These are phyloP conservation scores for Pelecanus crispus DNA, from an alignment of 2,113 vertebrate genomes.

Conservation along the genomic window DNA sequence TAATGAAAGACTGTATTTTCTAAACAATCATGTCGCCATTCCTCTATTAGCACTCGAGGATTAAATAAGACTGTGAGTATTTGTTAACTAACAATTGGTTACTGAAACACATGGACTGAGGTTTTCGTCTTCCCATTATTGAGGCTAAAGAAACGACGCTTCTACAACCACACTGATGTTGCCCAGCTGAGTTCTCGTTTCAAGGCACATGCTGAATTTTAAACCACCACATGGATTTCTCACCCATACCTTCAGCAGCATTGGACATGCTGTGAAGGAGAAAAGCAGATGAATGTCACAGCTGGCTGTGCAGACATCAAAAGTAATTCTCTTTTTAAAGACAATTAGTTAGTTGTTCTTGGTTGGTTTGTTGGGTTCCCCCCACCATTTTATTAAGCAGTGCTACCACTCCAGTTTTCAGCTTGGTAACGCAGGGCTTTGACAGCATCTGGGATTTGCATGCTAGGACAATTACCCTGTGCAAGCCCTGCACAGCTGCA, in stretches of 20 bases:
- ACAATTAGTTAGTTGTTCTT: background rate
- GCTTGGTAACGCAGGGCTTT: background rate
- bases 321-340: background rate
- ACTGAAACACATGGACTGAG: slow-evolving; percentile 11
- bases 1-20: background rate
- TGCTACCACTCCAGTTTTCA: background rate
- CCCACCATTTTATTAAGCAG: background rate
- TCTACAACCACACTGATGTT: background rate
- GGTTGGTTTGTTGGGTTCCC: too few species aligned
- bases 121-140: slow-evolving; percentile 30
- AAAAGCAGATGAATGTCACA: slow-evolving; percentile 21
- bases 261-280: background rate
- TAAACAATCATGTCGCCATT: background rate
- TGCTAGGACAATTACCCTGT: background rate
- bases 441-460: background rate
- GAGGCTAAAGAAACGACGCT: background rate
- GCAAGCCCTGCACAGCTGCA: background rate
- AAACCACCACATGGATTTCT: slow-evolving; percentile 38
- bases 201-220: slow-evolving; percentile 7
- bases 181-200: background rate
- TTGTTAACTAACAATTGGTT: slow-evolving; percentile 36
- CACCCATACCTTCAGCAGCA: slow-evolving; percentile 21
- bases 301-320: background rate
- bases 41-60: background rate
- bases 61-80: slow-evolving; percentile 29